Conservation (phyloP, 2,113 vertebrate species). For the Hypomesus transpacificus region DNA sequence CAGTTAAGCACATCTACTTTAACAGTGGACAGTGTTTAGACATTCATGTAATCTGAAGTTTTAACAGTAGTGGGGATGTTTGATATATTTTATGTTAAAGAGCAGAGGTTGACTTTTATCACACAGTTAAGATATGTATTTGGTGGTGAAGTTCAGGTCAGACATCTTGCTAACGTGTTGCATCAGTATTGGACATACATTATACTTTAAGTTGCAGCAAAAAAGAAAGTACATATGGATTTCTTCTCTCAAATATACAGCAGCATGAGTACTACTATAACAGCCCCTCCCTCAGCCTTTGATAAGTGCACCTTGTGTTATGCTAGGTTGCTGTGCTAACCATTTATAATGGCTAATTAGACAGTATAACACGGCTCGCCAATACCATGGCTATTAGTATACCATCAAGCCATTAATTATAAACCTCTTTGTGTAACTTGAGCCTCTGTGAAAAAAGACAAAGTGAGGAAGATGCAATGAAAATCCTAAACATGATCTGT, state of each 20-base stretch:
- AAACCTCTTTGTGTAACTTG: slow-evolving; percentile 63
- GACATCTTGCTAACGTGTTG: not conserved
- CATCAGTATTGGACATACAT: not conserved
- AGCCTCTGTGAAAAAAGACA: slow-evolving; percentile 55
- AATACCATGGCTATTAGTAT: slow-evolving; percentile 57
- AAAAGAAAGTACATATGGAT: not conserved
- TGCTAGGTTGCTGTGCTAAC: slow-evolving; percentile 38
- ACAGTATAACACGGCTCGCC: slow-evolving; percentile 53
- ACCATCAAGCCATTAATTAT: slow-evolving; percentile 70
- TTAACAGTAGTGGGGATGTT: slow-evolving; percentile 8
- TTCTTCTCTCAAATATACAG: not conserved
- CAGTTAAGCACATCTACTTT: not conserved
- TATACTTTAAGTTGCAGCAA: not conserved
- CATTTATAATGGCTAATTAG: slow-evolving; percentile 63
- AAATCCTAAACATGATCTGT: slow-evolving; percentile 72
- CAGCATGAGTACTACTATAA: not conserved
- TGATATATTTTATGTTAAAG: not conserved
- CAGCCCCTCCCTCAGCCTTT: slow-evolving; percentile 36
- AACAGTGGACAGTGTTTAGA: slow-evolving; percentile 6
- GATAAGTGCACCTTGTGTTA: slow-evolving; percentile 22
- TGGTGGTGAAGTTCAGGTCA: not conserved
- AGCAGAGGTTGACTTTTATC: not conserved
- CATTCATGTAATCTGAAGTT: not conserved
- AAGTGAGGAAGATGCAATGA: slow-evolving; percentile 55
- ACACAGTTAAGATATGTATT: not conserved